Evolutionary conservation across 2,797 vertebrate species (phyloP), one percentile per base, ranked within the genome.

Genomic region (Sorex maritimensis): DNA sequence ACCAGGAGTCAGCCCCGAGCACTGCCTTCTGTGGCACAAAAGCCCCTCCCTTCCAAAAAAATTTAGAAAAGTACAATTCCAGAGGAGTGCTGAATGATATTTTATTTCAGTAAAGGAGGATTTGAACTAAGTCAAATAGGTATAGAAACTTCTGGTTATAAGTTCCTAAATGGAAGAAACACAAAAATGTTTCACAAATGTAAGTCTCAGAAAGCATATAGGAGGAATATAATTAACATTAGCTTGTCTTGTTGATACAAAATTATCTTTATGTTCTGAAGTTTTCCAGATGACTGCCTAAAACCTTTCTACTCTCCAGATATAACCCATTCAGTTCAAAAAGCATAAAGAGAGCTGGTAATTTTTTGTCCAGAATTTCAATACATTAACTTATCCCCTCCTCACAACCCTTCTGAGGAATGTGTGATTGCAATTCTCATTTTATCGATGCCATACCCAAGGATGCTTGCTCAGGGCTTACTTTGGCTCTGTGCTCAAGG

Each of bases 261-360:
- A 63, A 41, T 19, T 14, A 71, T 79, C 63, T 79, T 58, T 44
- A 79, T 61, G 46, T 67, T 55, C 44, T 55, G 82, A 91, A 82
- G 24, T 3, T 23, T 46, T 83, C 72, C 34, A 24, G 10, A 17
- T 46, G 11, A 83, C 23, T 24, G 71, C 79, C 69, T 88, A 63
- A 78, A 83, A 83, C 24, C 13, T 71, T 83, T 86, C 61, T 19
- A 49, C 83, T 88, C 30, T 65, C 24, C 26, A 71, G 23, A 24
- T 15, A 12, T 79, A 63, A 67, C 24, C 28, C 72, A 10, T 23
- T 4, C 61, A 81, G 73, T 46, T 78, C 55, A 34, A 88, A 81
- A 94, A 91, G 19, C 2, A 19, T 71, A 78, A 81, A 0, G 65
- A 41, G 17, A 75, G 55, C 6, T 75, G 4, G 49, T 44, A 55